A percentile compares a stretch with the other conserved stretches of the same genome.
phyloP scores from a whole-genome alignment of 2,888 invertebrate species.

The Phasia obesa region DNA sequence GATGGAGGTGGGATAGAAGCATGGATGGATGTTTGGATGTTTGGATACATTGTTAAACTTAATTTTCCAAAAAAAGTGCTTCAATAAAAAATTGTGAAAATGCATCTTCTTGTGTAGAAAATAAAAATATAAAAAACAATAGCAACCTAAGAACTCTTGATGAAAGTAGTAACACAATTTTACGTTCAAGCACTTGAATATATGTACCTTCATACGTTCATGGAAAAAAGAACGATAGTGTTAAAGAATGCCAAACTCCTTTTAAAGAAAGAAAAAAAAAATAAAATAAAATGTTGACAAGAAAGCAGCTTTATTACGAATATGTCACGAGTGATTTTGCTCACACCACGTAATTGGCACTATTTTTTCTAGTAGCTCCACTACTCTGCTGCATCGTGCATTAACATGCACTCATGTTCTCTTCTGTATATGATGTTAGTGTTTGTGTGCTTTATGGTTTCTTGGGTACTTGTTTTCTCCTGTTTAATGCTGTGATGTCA shows the following conservation, averaged over 20 bases:
- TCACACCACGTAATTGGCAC: slow-evolving; percentile 62
- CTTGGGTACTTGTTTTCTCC: background rate
- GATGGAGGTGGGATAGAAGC: no score
- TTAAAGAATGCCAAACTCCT: slow-evolving; percentile 37
- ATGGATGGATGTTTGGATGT: background rate
- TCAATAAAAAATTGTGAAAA: slow-evolving; percentile 13
- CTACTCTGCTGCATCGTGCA: background rate
- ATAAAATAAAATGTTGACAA: no score
- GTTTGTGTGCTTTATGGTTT: background rate
- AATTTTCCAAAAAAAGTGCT: slow-evolving; percentile 44
- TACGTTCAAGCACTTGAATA: slow-evolving; percentile 9
- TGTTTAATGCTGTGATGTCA: slow-evolving; percentile 33
- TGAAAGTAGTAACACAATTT: slow-evolving; percentile 27
- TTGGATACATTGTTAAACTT: slow-evolving; percentile 49
- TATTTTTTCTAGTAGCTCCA: slow-evolving; percentile 26
- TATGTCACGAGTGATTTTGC: slow-evolving; percentile 65
- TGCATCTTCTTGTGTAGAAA: slow-evolving; percentile 10
- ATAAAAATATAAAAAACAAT: background rate
- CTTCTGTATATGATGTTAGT: no score
- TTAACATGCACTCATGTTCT: background rate
- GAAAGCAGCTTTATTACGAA: slow-evolving; percentile 51
- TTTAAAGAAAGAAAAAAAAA: slow-evolving; percentile 25
- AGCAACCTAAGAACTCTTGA: slow-evolving; percentile 25
- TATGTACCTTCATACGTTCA: background rate
- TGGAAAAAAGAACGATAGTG: background rate